A percentile compares a stretch with the other conserved stretches of the same genome.
These are phyloP conservation scores for Caiman crocodilus DNA, from an alignment of 2,797 vertebrate species.

Conservation along the genomic window DNA sequence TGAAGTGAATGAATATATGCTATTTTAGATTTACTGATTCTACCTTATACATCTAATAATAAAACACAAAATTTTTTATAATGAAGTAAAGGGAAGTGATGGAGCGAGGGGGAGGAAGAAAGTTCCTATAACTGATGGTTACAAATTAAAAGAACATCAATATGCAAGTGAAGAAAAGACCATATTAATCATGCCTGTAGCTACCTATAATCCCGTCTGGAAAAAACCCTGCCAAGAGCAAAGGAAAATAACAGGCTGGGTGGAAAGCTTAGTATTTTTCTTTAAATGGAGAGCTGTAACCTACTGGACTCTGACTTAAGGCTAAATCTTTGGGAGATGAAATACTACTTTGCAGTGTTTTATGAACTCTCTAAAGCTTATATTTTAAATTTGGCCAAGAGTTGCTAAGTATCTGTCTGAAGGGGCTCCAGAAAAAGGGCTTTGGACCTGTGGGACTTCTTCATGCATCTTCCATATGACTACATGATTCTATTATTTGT, in stretches of 20 bases:
- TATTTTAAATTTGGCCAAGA: not conserved
- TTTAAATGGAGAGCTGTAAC: not conserved
- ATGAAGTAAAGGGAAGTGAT: not conserved
- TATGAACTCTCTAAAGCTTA: not conserved
- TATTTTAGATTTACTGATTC: not conserved
- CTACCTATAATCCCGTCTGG: not conserved
- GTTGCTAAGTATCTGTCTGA: not conserved
- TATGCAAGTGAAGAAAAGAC: not conserved
- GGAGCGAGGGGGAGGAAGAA: not conserved
- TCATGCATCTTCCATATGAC: not conserved
- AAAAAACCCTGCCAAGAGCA: not conserved
- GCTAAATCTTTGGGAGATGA: not conserved
- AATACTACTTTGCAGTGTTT: not conserved
- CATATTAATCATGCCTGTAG: not conserved
- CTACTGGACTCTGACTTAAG: not conserved
- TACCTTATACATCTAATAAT: not conserved
- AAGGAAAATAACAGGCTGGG: not conserved
- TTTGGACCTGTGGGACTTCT: not conserved
- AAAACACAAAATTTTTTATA: not conserved
- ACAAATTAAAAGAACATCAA: not conserved
- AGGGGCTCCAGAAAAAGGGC: not conserved
- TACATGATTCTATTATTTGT: not conserved
- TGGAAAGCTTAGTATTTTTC: not conserved
- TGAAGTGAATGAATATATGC: not conserved
- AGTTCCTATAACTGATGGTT: not conserved